phyloP scores from a whole-genome alignment of 64 coral and sea anemone genomes.

The Dendronephthya gigantea region DNA sequence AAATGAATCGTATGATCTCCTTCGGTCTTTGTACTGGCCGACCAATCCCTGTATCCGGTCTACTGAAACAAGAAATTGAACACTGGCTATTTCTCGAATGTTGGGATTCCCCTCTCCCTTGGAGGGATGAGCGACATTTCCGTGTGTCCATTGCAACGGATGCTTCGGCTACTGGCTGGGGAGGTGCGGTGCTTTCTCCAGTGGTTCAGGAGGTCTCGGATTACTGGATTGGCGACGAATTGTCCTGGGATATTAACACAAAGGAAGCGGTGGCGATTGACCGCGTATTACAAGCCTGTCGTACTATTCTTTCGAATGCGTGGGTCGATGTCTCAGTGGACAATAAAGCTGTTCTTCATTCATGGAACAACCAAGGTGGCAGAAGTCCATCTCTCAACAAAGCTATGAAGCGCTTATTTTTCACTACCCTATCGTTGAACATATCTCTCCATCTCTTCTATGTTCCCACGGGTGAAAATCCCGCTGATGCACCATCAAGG shows the following conservation, averaged over 20 bases:
- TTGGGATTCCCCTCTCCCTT: background rate
- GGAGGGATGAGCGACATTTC: background rate
- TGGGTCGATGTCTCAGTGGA: slow-evolving; percentile 9
- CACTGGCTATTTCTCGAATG: background rate
- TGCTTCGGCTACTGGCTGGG: background rate
- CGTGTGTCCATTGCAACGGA: background rate
- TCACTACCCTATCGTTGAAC: too few relatives aligned
- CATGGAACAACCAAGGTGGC: background rate
- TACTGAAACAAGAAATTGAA: background rate
- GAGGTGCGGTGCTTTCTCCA: background rate
- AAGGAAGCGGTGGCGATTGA: background rate
- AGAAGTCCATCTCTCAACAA: background rate
- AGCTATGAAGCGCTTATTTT: background rate
- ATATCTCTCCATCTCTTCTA: background rate
- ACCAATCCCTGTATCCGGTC: background rate
- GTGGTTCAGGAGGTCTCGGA: background rate
- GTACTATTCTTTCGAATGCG: background rate
- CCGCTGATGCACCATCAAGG: too few relatives aligned
- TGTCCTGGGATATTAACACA: background rate
- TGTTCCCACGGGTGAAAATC: too few relatives aligned
- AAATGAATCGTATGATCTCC: background rate
- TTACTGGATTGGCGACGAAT: background rate
- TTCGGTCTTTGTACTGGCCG: background rate
- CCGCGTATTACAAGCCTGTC: background rate
- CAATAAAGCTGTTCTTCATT: background rate